Conservation (phyloP, 1,140 invertebrate species). For the Lepidotrigona ventralis region DNA sequence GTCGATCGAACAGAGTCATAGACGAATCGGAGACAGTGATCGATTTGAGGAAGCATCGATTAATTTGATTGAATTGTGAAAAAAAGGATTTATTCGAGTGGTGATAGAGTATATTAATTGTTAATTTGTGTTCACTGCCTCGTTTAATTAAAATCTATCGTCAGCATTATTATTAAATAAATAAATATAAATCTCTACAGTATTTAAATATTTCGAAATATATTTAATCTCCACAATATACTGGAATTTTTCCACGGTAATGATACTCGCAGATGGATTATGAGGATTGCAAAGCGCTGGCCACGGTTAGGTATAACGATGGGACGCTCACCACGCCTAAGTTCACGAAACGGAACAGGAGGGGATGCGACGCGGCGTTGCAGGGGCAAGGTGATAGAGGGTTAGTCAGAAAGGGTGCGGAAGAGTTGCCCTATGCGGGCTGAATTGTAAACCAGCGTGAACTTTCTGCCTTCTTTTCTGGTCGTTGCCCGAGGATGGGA, state of each 20-base stretch:
- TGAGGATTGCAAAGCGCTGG: constrained; percentile 14
- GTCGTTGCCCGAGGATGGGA: constrained; percentile 55
- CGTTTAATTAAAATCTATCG: too few relatives aligned
- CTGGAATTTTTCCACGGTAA: background rate
- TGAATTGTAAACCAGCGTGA: constrained; percentile 72
- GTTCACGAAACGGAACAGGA: constrained; percentile 48
- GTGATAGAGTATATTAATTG: too few relatives aligned
- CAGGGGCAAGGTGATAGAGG: background rate
- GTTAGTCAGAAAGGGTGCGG: constrained; percentile 30
- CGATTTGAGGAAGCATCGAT: too few relatives aligned
- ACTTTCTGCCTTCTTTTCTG: constrained; percentile 71
- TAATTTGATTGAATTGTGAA: too few relatives aligned
- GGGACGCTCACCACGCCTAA: constrained; percentile 43
- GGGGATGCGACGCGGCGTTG: background rate
- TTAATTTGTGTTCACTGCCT: too few relatives aligned
- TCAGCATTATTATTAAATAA: too few relatives aligned
- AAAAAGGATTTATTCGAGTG: too few relatives aligned
- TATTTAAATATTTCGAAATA: too few relatives aligned
- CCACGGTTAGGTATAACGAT: background rate
- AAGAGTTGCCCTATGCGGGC: constrained; percentile 66
- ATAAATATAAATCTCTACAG: too few relatives aligned
- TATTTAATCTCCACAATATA: too few relatives aligned
- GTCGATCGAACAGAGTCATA: too few relatives aligned
- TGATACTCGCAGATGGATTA: constrained; percentile 48
- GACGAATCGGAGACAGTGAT: too few relatives aligned